These are phyloP conservation scores for Taurulus bubalis DNA, from an alignment of 2,113 vertebrate species.

Conservation along the genomic window DNA sequence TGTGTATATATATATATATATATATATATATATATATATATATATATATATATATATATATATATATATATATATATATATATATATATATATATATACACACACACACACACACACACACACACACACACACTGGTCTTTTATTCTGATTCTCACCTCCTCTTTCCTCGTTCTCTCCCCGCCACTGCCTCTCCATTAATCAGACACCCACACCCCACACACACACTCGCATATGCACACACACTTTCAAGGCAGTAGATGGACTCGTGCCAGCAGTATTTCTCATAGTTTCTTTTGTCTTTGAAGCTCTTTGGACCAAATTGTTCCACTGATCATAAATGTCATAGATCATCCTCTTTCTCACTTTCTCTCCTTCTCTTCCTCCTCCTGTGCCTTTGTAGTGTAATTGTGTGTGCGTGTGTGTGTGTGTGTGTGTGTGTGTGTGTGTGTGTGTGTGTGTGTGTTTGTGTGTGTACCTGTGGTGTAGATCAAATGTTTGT, in stretches of 20 bases:
- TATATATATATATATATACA: neutral
- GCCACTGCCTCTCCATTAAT: constrained; percentile 50
- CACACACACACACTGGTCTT: neutral
- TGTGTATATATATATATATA: too few species aligned
- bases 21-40: too few species aligned
- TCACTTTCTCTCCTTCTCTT: constrained; percentile 39
- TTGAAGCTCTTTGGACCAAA: constrained; percentile 76
- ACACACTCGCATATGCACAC: constrained; percentile 15
- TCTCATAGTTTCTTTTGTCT: constrained; percentile 72
- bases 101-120: constrained; percentile 4
- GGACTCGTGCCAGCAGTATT: constrained; percentile 54
- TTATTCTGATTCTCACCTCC: neutral
- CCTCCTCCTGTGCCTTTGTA: constrained; percentile 65
- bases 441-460: constrained; percentile 23
- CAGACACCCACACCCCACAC: constrained; percentile 26
- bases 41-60: neutral
- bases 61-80: neutral
- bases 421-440: constrained; percentile 4
- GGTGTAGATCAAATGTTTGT: constrained; percentile 49
- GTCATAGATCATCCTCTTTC: constrained; percentile 65
- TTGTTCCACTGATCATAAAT: constrained; percentile 77
- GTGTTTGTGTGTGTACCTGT: neutral
- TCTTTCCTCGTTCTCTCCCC: constrained; percentile 6
- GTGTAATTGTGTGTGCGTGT: constrained; percentile 47
- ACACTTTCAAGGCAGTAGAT: constrained; percentile 41